These are phyloP conservation scores for Zoanthus gigantus DNA, from an alignment of 92 coral and sea anemone species.

Conservation along the genomic window DNA sequence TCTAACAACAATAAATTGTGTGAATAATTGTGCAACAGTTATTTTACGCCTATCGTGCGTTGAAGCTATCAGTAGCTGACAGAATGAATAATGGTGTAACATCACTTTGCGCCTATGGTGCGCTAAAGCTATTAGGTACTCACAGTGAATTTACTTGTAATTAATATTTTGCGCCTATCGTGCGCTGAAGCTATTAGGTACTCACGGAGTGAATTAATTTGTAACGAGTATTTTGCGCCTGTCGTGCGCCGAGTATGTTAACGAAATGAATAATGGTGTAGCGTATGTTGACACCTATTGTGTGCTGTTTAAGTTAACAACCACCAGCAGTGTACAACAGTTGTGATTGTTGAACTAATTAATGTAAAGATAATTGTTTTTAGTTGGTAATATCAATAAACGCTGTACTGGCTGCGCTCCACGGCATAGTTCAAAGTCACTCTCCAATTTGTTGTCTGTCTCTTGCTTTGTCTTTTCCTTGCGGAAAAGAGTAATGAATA, in stretches of 20 bases:
- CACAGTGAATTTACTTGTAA: background rate
- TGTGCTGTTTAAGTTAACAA: background rate
- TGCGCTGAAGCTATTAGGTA: background rate
- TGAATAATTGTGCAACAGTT: no score
- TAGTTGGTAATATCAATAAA: background rate
- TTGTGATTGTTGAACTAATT: background rate
- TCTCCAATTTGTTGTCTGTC: background rate
- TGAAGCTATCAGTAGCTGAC: no score
- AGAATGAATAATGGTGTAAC: no score
- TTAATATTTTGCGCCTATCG: background rate
- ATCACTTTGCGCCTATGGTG: background rate
- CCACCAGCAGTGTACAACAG: background rate
- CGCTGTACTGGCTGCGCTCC: background rate
- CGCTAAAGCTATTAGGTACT: background rate
- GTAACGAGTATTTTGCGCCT: no score
- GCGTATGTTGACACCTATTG: background rate
- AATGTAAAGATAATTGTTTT: background rate
- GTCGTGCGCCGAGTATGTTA: no score
- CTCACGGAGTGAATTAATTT: background rate
- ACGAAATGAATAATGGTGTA: no score
- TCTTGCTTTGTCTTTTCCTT: background rate
- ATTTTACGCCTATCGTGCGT: no score
- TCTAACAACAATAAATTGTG: no score
- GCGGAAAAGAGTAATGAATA: background rate
- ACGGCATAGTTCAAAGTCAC: background rate